Conservation (phyloP, 1,140 invertebrate species). For the Papilio machaon region DNA sequence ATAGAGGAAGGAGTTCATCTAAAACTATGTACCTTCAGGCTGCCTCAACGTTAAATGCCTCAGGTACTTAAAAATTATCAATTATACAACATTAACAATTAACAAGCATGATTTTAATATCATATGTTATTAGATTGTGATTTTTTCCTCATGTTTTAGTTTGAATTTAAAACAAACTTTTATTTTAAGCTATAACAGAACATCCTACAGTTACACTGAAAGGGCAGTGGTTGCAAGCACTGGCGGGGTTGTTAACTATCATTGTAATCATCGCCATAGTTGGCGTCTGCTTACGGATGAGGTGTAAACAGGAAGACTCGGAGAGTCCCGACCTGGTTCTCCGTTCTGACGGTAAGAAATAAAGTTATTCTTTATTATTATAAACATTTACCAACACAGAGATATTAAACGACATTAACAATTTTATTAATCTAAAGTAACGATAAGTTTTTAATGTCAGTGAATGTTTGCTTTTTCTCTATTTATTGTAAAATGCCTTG, state of each 20-base stretch:
- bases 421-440: conserved; percentile 1
- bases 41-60: conserved; percentile 55
- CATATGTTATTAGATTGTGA: neutral
- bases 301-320: conserved; percentile 44
- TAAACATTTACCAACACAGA: neutral
- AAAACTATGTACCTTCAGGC: conserved; percentile 57
- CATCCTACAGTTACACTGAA: conserved; percentile 42
- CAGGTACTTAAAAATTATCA: conserved; percentile 46
- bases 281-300: conserved; percentile 54
- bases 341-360: conserved; percentile 59
- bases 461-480: too few species aligned
- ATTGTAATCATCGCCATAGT: conserved; percentile 39
- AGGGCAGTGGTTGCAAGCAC: conserved; percentile 56
- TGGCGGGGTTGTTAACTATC: conserved; percentile 43
- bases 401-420: neutral
- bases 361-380: neutral
- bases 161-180: neutral
- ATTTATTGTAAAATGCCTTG: too few species aligned
- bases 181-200: conserved; percentile 53
- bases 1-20: conserved; percentile 54
- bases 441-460: neutral
- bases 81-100: neutral
- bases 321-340: conserved; percentile 67
- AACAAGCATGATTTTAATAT: neutral
- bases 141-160: neutral